Conservation (phyloP, 2,113 vertebrate species). For the Mugil cephalus region DNA sequence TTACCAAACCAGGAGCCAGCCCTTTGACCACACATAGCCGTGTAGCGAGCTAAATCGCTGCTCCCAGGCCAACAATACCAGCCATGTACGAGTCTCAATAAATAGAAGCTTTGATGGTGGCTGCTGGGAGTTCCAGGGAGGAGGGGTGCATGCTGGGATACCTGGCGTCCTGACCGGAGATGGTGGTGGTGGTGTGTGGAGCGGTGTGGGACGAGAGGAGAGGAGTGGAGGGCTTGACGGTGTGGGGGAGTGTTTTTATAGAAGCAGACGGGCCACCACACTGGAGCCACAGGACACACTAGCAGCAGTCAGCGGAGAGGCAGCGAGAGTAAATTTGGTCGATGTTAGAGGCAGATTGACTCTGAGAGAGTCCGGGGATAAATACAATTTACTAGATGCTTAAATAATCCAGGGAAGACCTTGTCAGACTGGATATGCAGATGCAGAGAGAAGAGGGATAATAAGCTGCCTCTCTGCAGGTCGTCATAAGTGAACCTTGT, state of each 20-base stretch:
- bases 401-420: slow-evolving; percentile 51
- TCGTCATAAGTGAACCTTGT: slow-evolving; percentile 75
- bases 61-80: slow-evolving; percentile 71
- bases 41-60: slow-evolving; percentile 39
- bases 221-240: slow-evolving; percentile 71
- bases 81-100: slow-evolving; percentile 78
- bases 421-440: slow-evolving; percentile 5
- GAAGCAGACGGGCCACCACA: slow-evolving; percentile 76
- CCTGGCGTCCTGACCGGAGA: slow-evolving; percentile 73
- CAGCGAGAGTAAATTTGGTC: slow-evolving; percentile 28
- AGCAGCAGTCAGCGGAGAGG: slow-evolving; percentile 64
- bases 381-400: slow-evolving; percentile 57
- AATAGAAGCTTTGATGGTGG: slow-evolving; percentile 84
- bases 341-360: slow-evolving; percentile 18
- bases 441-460: slow-evolving; percentile 19
- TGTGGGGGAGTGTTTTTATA: slow-evolving; percentile 75
- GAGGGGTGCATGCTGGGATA: slow-evolving; percentile 78
- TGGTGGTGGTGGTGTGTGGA: slow-evolving; percentile 63
- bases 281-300: slow-evolving; percentile 78
- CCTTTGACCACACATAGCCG: slow-evolving; percentile 76
- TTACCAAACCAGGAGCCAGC: slow-evolving; percentile 57
- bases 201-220: slow-evolving; percentile 55
- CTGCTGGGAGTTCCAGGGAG: slow-evolving; percentile 77
- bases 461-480: slow-evolving; percentile 34
- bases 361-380: slow-evolving; percentile 40